Evolutionary conservation across 2,113 vertebrate genomes (phyloP).

Genomic region (Bubo bubo): DNA sequence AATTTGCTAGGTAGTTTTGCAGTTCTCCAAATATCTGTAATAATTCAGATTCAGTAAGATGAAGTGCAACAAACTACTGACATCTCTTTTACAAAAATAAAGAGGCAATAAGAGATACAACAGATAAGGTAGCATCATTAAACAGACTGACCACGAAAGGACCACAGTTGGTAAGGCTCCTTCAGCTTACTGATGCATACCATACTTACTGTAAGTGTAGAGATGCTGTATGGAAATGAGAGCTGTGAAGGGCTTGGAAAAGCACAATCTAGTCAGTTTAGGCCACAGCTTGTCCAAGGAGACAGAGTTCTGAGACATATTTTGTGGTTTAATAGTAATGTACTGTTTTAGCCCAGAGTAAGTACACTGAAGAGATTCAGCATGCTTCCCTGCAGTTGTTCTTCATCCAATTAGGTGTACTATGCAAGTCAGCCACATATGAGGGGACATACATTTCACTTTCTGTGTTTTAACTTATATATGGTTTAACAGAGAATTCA

Average conservation of each 20-base stretch:
- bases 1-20: background rate
- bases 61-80: background rate
- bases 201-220: background rate
- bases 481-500: background rate
- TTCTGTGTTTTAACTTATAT: background rate
- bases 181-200: background rate
- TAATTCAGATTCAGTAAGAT: background rate
- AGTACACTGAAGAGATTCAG: background rate
- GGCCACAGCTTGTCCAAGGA: background rate
- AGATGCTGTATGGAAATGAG: fast-evolving
- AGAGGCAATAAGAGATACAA: background rate
- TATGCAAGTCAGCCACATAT: fast-evolving
- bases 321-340: background rate
- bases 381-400: background rate
- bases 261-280: background rate
- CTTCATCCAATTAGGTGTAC: background rate
- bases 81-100: background rate
- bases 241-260: background rate
- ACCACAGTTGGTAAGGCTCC: fast-evolving
- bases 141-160: background rate
- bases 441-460: background rate
- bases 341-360: background rate
- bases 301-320: background rate
- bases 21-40: background rate
- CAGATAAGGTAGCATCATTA: background rate